Evolutionary conservation across 2,888 invertebrate genomes (phyloP).

Genomic region (Nephrotoma guestfalica): DNA sequence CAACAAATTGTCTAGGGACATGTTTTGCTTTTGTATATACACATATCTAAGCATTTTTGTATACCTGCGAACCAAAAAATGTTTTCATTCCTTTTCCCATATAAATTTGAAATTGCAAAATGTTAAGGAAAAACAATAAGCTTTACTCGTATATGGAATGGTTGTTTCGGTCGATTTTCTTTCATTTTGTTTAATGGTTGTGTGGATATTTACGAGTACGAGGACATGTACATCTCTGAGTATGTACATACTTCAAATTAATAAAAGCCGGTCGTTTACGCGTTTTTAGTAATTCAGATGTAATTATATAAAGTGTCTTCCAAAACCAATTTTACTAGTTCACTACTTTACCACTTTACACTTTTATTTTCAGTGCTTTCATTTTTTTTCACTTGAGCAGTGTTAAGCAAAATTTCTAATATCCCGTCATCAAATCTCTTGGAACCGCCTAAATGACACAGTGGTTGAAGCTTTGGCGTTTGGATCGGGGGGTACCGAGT

Average conservation of each 20-base stretch:
- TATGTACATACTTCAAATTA: not conserved
- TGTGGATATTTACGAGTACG: not conserved
- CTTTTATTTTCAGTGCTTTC: too few species aligned
- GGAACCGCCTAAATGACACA: too few species aligned
- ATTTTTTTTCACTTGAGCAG: too few species aligned
- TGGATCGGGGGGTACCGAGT: too few species aligned
- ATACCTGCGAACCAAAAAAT: not conserved
- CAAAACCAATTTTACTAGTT: not conserved
- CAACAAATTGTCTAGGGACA: not conserved
- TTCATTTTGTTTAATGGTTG: not conserved
- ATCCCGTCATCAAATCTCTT: too few species aligned
- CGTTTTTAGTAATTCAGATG: not conserved
- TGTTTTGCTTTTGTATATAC: not conserved
- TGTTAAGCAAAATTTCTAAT: too few species aligned
- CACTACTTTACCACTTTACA: too few species aligned
- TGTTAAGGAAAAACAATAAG: not conserved
- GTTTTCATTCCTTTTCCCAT: not conserved
- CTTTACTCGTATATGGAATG: not conserved
- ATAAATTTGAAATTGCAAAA: not conserved
- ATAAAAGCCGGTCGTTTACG: not conserved
- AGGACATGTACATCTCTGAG: not conserved
- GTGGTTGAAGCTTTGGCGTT: too few species aligned
- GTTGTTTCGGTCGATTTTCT: not conserved
- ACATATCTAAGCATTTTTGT: not conserved
- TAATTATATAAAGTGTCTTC: not conserved